Conservation (phyloP, 2,888 invertebrate species). For the Hydrotaea diabolus region DNA sequence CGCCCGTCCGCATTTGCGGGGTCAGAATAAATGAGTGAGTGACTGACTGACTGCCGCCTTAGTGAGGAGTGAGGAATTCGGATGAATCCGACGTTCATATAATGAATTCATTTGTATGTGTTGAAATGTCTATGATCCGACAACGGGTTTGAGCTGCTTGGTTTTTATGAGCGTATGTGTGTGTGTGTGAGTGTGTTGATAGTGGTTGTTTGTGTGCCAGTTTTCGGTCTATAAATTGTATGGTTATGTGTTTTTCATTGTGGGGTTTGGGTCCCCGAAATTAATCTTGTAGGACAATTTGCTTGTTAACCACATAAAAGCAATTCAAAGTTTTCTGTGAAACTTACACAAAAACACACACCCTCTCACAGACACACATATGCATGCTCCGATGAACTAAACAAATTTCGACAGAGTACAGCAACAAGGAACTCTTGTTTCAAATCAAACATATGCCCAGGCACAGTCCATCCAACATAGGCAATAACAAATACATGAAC, state of each 20-base stretch:
- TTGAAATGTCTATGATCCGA: slow-evolving; percentile 19
- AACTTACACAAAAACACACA: slow-evolving; percentile 37
- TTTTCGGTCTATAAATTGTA: slow-evolving; percentile 48
- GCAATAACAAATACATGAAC: background rate
- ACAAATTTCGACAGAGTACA: background rate
- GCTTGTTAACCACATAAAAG: slow-evolving; percentile 64
- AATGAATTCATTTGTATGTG: slow-evolving; percentile 55
- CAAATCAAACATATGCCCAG: background rate
- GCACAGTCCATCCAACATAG: background rate
- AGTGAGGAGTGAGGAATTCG: slow-evolving; percentile 23
- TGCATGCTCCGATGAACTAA: background rate
- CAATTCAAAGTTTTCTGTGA: slow-evolving; percentile 56
- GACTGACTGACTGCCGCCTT: slow-evolving; percentile 15
- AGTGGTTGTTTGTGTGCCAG: slow-evolving; percentile 21
- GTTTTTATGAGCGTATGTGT: background rate
- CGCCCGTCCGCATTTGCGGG: background rate
- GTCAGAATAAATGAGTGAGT: slow-evolving; percentile 14
- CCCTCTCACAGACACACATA: background rate
- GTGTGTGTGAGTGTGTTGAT: slow-evolving; percentile 30
- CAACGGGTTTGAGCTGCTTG: slow-evolving; percentile 5
- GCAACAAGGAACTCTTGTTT: background rate
- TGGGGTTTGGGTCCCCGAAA: slow-evolving; percentile 56
- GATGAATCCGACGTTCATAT: slow-evolving; percentile 51
- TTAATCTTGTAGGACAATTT: slow-evolving; percentile 63
- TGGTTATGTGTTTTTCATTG: slow-evolving; percentile 53